These are phyloP conservation scores for Anser cygnoides DNA, from an alignment of 2,113 vertebrate species.

Conservation along the genomic window DNA sequence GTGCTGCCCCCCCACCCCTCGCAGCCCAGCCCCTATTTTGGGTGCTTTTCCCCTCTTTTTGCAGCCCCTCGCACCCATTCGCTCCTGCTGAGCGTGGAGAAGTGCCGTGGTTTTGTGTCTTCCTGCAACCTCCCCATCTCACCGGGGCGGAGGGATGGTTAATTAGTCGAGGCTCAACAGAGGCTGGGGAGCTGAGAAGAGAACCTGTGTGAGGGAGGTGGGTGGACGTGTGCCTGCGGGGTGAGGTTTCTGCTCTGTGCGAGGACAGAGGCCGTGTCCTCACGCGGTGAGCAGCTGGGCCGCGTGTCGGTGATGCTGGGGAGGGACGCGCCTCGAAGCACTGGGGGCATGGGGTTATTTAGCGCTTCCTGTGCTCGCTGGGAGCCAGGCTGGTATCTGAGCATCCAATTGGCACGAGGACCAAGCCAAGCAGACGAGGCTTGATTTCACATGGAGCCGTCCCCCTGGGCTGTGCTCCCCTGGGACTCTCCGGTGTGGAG, in stretches of 20 bases:
- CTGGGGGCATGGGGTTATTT: background rate
- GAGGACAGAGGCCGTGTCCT: background rate
- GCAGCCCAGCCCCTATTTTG: background rate
- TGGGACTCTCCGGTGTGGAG: accelerated
- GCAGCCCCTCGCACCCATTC: no score
- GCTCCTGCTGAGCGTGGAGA: background rate
- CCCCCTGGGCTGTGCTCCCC: background rate
- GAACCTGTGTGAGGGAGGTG: no score
- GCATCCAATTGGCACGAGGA: background rate
- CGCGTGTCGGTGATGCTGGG: accelerated
- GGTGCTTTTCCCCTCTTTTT: background rate
- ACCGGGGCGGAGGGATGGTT: background rate
- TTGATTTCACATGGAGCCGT: background rate
- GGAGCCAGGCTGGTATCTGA: accelerated
- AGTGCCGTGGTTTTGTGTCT: background rate
- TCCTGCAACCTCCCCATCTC: background rate
- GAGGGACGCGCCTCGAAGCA: accelerated
- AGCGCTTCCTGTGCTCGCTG: background rate
- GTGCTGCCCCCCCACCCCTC: background rate
- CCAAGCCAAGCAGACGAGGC: background rate
- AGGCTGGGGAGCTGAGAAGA: background rate
- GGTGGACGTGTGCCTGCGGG: background rate
- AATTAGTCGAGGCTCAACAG: background rate
- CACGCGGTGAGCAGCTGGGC: accelerated
- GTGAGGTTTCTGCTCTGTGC: background rate